Conservation (phyloP, 2,888 invertebrate genomes). For the Metopia argyrocephala region DNA sequence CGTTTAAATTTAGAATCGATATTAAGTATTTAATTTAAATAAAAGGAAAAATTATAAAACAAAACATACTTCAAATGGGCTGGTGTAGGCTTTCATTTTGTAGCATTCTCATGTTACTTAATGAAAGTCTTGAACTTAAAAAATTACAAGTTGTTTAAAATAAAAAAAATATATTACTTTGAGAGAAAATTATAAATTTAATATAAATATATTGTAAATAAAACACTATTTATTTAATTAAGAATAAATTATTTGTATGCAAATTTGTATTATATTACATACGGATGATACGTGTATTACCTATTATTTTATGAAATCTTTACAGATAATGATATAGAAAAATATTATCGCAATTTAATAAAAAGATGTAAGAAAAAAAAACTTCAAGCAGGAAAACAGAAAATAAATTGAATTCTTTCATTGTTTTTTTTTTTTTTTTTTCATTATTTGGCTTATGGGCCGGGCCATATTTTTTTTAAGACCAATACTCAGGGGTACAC, state of each 20-base stretch:
- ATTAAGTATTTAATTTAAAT: too few species aligned
- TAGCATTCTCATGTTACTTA: constrained; percentile 39
- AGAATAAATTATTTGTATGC: too few species aligned
- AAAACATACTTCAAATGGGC: constrained; percentile 66
- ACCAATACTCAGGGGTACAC: too few species aligned
- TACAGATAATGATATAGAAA: constrained; percentile 12
- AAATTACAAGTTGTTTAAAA: constrained; percentile 15
- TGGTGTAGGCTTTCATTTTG: constrained; percentile 72
- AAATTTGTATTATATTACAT: constrained; percentile 15
- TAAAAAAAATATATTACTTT: constrained; percentile 4
- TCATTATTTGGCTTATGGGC: too few species aligned
- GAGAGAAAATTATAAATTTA: constrained; percentile 22
- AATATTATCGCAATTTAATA: too few species aligned
- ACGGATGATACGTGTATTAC: constrained; percentile 44
- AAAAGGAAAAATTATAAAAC: too few species aligned
- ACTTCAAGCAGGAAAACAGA: too few species aligned
- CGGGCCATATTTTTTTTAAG: too few species aligned
- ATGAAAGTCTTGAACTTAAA: constrained; percentile 64
- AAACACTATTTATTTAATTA: constrained; percentile 7
- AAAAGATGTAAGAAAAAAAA: too few species aligned
- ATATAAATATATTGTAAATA: constrained; percentile 39
- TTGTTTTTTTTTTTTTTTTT: too few species aligned
- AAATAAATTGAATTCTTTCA: too few species aligned
- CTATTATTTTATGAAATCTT: constrained; percentile 13
- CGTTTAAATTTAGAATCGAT: too few species aligned